phyloP scores from a whole-genome alignment of 2,113 vertebrate species.

The Tenrec ecaudatus region DNA sequence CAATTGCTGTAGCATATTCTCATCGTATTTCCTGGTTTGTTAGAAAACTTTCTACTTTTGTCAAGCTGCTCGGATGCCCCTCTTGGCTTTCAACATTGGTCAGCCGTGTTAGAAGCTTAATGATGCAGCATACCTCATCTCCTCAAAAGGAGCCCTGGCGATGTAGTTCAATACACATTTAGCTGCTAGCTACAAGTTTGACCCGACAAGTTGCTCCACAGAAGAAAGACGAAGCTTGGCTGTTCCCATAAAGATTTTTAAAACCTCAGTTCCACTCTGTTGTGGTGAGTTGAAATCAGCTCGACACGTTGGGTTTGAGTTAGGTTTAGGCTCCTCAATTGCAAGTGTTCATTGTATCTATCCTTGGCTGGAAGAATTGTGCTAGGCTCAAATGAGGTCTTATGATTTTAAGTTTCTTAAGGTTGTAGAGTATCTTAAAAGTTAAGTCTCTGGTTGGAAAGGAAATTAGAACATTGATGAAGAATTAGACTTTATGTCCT shows the following conservation, averaged over 20 bases:
- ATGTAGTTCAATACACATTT: no score
- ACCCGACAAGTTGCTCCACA: no score
- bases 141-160: no score
- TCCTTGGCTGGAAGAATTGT: background rate
- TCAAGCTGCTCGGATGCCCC: background rate
- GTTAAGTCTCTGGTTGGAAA: constrained; percentile 2
- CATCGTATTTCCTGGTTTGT: constrained; percentile 22
- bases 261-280: no score
- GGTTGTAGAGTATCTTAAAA: constrained; percentile 26
- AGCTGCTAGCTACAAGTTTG: no score
- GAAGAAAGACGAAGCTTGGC: no score
- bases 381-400: background rate
- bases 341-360: background rate
- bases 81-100: constrained; percentile 14
- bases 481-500: constrained; percentile 14
- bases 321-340: background rate
- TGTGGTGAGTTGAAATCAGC: no score
- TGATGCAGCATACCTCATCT: background rate
- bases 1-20: constrained; percentile 5
- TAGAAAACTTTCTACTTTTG: constrained; percentile 2
- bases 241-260: no score
- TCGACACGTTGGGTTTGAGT: no score
- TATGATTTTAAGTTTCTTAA: constrained; percentile 1
- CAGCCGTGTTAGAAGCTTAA: background rate
- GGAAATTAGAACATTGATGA: background rate